A percentile compares a stretch with the other conserved stretches of the same genome.
Conservation (phyloP, 2,797 vertebrate species). For the Brotula barbata region DNA sequence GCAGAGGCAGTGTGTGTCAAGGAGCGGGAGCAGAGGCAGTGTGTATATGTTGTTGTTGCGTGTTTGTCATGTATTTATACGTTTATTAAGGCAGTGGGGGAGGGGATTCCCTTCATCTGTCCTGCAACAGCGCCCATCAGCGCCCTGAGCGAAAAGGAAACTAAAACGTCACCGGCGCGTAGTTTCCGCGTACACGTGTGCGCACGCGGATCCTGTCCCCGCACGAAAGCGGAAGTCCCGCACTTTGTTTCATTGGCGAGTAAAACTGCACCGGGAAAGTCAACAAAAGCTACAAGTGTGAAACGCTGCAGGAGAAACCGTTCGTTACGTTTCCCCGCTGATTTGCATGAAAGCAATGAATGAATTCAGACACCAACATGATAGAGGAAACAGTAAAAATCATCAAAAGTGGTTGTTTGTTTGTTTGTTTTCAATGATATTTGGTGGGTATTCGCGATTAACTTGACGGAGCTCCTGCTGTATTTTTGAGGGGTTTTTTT, state of each 20-base stretch:
- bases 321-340: too few species aligned
- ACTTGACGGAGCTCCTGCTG: too few species aligned
- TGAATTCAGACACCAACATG: too few species aligned
- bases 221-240: background rate
- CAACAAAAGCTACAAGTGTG: background rate
- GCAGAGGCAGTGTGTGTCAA: too few species aligned
- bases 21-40: too few species aligned
- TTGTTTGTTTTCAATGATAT: too few species aligned
- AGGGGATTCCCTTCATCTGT: slow-evolving; percentile 32
- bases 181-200: slow-evolving; percentile 32
- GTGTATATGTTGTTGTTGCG: slow-evolving; percentile 2
- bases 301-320: too few species aligned
- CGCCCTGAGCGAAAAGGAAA: slow-evolving; percentile 28
- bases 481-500: too few species aligned
- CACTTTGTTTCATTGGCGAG: background rate
- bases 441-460: too few species aligned
- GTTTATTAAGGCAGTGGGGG: background rate
- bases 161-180: slow-evolving; percentile 9
- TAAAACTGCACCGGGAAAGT: background rate
- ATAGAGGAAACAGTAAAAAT: too few species aligned
- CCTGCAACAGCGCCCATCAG: background rate
- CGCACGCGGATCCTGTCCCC: background rate
- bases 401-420: too few species aligned
- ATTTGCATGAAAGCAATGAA: too few species aligned
- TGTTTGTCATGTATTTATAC: slow-evolving; percentile 40